These are phyloP conservation scores for Drosophila bipectinata DNA, from an alignment of 1,140 invertebrate genomes.

Conservation along the genomic window DNA sequence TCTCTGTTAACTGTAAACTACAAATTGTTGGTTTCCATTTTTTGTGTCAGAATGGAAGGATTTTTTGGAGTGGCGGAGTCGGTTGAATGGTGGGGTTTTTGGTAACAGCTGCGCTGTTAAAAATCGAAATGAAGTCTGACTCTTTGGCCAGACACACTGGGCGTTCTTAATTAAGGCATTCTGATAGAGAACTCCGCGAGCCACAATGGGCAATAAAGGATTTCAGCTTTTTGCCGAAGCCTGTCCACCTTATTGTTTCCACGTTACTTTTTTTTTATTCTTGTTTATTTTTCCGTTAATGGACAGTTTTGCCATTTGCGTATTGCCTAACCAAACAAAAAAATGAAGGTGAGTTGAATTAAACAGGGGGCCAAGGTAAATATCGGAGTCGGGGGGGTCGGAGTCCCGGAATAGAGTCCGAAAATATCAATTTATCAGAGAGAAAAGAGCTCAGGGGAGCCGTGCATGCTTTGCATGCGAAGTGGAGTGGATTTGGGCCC, in stretches of 20 bases:
- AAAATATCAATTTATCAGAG: conserved; percentile 75
- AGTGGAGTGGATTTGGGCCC: conserved; percentile 28
- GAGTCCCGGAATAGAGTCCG: conserved; percentile 41
- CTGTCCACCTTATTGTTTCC: conserved; percentile 40
- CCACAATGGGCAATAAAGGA: conserved; percentile 66
- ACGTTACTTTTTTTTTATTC: conserved; percentile 11
- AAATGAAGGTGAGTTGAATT: neutral
- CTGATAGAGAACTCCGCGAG: conserved; percentile 60
- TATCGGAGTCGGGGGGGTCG: conserved; percentile 13
- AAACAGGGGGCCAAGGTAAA: conserved; percentile 36
- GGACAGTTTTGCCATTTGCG: conserved; percentile 65
- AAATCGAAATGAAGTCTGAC: conserved; percentile 61
- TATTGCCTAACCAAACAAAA: conserved; percentile 46
- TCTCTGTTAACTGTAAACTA: conserved; percentile 69
- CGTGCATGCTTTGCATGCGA: conserved; percentile 73
- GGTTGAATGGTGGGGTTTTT: conserved; percentile 37
- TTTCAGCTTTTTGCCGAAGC: conserved; percentile 41
- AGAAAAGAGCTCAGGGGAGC: conserved; percentile 38
- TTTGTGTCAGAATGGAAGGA: conserved; percentile 21
- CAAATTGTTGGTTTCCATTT: conserved; percentile 72
- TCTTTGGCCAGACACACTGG: conserved; percentile 48
- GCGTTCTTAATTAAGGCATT: conserved; percentile 78
- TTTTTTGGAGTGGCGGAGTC: conserved; percentile 8
- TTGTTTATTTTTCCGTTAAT: conserved; percentile 39
- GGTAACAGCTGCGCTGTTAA: conserved; percentile 58